Percentiles rank a stretch among this genome's conserved stretches.
Conservation (phyloP, 2,113 vertebrate species). For the Thunnus thynnus region DNA sequence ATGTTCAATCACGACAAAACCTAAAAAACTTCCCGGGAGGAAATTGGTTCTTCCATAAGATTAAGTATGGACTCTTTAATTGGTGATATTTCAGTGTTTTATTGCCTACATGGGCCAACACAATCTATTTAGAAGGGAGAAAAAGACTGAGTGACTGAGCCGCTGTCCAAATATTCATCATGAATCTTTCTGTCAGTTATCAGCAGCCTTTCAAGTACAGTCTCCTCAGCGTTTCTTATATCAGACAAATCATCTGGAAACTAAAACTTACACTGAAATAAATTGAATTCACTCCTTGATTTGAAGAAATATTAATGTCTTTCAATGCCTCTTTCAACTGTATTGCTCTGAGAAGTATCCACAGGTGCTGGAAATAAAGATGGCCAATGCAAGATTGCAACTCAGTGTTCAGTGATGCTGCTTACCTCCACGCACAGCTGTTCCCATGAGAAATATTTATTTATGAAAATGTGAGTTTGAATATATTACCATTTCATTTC, state of each 20-base stretch:
- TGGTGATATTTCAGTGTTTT: conserved; percentile 17
- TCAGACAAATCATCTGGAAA: neutral
- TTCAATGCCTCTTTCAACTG: neutral
- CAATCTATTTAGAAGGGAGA: neutral
- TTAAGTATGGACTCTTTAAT: neutral
- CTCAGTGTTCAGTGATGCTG: neutral
- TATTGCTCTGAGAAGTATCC: neutral
- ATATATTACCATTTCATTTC: conserved; percentile 25
- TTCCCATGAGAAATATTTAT: conserved; percentile 7
- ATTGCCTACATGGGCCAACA: neutral
- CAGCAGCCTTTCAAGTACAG: neutral
- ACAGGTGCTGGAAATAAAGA: neutral
- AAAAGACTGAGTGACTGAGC: conserved; percentile 10
- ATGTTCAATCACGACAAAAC: conserved; percentile 5
- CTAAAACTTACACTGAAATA: neutral
- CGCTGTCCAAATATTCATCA: neutral
- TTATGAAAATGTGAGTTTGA: conserved; percentile 26
- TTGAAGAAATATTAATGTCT: neutral
- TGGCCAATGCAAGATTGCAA: neutral
- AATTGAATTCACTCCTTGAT: neutral
- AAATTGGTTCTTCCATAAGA: conserved; percentile 10
- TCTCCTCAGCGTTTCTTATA: neutral
- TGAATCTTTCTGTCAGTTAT: neutral
- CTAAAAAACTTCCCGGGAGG: neutral
- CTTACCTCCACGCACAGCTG: neutral